Evolutionary conservation across 2,888 invertebrate species (phyloP), one percentile per base, ranked within the genome.

Genomic region (Chaitophorus viminalis): DNA sequence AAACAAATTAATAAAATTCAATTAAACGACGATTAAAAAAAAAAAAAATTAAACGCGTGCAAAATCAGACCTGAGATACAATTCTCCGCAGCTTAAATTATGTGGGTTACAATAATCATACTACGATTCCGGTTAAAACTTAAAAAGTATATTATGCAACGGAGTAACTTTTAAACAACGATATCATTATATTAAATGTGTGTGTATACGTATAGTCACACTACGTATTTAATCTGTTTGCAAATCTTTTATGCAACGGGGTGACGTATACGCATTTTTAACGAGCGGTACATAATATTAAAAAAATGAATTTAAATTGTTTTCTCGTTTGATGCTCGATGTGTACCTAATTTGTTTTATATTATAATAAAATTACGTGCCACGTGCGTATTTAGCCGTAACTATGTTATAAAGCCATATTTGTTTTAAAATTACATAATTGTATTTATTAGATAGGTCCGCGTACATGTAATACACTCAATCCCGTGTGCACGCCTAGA

Each of bases 101-200:
- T 46, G 17, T 9, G 52, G 29, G 31, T 77, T 31, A 54, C 52
- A 18, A 54, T 72, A 74, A 82, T 46, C 6, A 36, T 72, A n/a
- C n/a, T 82, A 52, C 72, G 52, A 52, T 33, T 52, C 74, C 33
- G n/a, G 83, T 75, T 83, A 75, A 83, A 83, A 52, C 60, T 83
- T 75, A 31, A 83, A 83, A 46, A 36, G 36, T 70, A 36, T 83
- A 75, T 83, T 83, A 60, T 60, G 83, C 54, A 36, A 82, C 39
- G 3, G 31, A n/a, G 75, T 83, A 39, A 29, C 29, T 75, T 75
- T 60, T 29, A 75, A 83, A 75, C 25, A 60, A 75, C 36, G 74
- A 65, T 83, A 65, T 83, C 25, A 74, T 74, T 60, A 54, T 4
- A 46, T 9, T 46, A 46, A 1, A 6, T 36, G 6, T 36, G 6